Evolutionary conservation across 2,888 invertebrate species (phyloP).

Genomic region (Pediacus dermestoides): DNA sequence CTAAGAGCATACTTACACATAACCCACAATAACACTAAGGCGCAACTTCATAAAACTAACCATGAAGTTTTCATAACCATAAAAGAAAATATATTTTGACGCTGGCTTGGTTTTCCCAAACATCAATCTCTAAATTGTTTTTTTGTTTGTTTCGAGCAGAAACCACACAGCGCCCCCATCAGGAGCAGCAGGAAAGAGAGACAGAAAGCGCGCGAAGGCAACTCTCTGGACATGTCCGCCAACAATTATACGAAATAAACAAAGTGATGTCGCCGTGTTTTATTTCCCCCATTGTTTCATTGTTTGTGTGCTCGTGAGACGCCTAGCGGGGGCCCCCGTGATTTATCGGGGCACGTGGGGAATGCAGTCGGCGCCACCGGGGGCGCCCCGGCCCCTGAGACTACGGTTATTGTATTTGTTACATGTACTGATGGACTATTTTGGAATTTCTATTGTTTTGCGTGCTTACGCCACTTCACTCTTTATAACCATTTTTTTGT

Average conservation of each 20-base stretch:
- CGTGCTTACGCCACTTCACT: slow-evolving; percentile 37
- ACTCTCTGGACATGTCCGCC: slow-evolving; percentile 29
- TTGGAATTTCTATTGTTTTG: slow-evolving; percentile 50
- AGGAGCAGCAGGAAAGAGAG: too few relatives aligned
- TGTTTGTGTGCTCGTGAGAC: slow-evolving; percentile 50
- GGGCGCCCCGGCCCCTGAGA: slow-evolving; percentile 37
- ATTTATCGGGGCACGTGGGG: slow-evolving; percentile 51
- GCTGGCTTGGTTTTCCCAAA: too few relatives aligned
- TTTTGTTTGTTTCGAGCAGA: too few relatives aligned
- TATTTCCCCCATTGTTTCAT: slow-evolving; percentile 52
- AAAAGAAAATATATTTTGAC: too few relatives aligned
- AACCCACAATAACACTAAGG: too few relatives aligned
- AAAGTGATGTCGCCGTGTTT: slow-evolving; percentile 50
- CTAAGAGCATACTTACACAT: too few relatives aligned
- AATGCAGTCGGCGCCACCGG: slow-evolving; percentile 52
- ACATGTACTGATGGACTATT: slow-evolving; percentile 43
- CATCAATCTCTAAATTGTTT: too few relatives aligned
- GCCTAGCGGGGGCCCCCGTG: slow-evolving; percentile 49
- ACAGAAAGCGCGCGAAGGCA: too few relatives aligned
- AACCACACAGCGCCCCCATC: too few relatives aligned
- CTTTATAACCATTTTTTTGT: slow-evolving; percentile 20
- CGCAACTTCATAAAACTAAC: too few relatives aligned
- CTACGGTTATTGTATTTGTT: slow-evolving; percentile 39
- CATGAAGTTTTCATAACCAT: too few relatives aligned
- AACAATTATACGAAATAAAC: slow-evolving; percentile 50